Conservation (phyloP, 2,888 invertebrate genomes). For the Agrotis segetum region DNA sequence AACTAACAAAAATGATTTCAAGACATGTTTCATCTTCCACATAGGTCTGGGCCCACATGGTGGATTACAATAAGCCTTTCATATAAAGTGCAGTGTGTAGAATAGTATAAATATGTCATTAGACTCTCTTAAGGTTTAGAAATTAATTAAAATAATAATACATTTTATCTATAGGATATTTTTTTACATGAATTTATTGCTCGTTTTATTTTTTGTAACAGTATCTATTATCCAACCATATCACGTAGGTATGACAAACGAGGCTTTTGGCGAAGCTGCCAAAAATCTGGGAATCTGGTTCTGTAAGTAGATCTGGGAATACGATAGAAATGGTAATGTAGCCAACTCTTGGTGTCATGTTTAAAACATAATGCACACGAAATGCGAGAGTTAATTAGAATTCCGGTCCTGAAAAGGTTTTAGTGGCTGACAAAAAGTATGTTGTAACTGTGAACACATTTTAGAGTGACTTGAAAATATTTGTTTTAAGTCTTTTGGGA, state of each 20-base stretch:
- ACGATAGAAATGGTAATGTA: slow-evolving; percentile 31
- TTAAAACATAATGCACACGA: slow-evolving; percentile 31
- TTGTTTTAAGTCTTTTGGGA: background rate
- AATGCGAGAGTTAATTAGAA: slow-evolving; percentile 31
- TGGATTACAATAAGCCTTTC: background rate
- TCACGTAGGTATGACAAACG: slow-evolving; percentile 42
- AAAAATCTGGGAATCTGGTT: slow-evolving; percentile 29
- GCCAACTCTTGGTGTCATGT: slow-evolving; percentile 21
- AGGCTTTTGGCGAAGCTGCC: slow-evolving; percentile 26
- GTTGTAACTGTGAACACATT: slow-evolving; percentile 1
- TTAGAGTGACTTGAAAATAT: slow-evolving; percentile 1
- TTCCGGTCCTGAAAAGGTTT: background rate
- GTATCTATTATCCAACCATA: slow-evolving; percentile 9
- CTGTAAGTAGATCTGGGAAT: slow-evolving; percentile 19
- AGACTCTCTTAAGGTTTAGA: background rate
- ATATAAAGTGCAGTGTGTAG: background rate
- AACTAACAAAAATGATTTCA: no score
- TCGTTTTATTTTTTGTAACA: background rate
- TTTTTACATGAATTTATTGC: background rate
- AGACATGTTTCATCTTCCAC: background rate
- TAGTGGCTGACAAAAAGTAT: slow-evolving; percentile 2
- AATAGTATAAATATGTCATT: no score
- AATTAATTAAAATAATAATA: background rate
- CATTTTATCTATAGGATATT: background rate
- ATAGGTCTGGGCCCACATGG: background rate